phyloP scores from a whole-genome alignment of 2,888 invertebrate species.

The Lissonota sp. region DNA sequence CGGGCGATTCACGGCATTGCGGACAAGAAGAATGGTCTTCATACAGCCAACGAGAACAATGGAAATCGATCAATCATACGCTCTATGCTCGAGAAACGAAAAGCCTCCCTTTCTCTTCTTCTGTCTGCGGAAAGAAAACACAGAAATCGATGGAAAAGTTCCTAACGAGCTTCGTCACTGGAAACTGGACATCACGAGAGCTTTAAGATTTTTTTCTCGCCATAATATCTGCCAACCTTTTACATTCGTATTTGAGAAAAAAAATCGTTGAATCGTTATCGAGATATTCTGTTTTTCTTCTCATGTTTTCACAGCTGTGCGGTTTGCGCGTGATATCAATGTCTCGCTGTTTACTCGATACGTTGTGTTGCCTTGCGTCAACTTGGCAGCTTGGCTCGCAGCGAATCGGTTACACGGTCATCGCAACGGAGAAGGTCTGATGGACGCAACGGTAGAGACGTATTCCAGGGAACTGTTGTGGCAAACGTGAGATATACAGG shows the following conservation, averaged over 20 bases:
- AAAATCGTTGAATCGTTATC: too few relatives aligned
- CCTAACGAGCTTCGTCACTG: slow-evolving; percentile 59
- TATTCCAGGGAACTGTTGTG: slow-evolving; percentile 15
- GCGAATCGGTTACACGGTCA: slow-evolving; percentile 52
- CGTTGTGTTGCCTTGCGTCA: too few relatives aligned
- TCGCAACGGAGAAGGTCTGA: slow-evolving; percentile 27
- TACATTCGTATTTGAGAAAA: too few relatives aligned
- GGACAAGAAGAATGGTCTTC: slow-evolving; percentile 28
- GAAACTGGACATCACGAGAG: neutral
- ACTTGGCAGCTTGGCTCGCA: slow-evolving; percentile 41
- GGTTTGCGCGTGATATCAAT: too few relatives aligned
- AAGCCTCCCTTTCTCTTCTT: too few relatives aligned
- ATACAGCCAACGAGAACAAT: slow-evolving; percentile 49
- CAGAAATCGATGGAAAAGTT: slow-evolving; percentile 47
- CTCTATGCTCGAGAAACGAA: slow-evolving; percentile 38
- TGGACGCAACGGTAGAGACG: slow-evolving; percentile 20
- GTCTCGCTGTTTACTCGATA: too few relatives aligned
- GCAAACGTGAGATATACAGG: slow-evolving; percentile 46
- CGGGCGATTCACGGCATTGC: slow-evolving; percentile 20
- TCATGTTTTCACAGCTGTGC: too few relatives aligned
- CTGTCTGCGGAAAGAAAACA: neutral
- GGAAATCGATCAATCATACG: slow-evolving; percentile 61
- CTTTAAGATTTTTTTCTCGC: too few relatives aligned
- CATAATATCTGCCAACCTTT: too few relatives aligned
- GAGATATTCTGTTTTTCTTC: too few relatives aligned